Evolutionary conservation across 2,797 vertebrate species (phyloP).

Genomic region (Emydoidea blandingii): DNA sequence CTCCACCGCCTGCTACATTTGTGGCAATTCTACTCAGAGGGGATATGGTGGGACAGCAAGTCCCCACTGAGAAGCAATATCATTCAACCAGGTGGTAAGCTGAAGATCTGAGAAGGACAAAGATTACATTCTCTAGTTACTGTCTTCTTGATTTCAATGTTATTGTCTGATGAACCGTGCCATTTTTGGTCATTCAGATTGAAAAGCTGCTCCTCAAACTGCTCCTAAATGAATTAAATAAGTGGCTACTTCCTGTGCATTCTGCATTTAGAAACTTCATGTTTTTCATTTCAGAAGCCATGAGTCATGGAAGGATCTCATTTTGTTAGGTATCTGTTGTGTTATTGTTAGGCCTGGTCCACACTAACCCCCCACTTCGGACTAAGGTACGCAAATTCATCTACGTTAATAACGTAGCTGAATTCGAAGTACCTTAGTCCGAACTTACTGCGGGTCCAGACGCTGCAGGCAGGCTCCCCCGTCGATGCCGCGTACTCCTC

Average conservation of each 20-base stretch:
- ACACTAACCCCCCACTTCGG: too few species aligned
- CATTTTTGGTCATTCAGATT: slow-evolving; percentile 69
- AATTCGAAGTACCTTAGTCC: too few species aligned
- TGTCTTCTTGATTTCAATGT: slow-evolving; percentile 73
- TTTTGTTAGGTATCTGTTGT: not conserved
- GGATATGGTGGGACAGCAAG: slow-evolving; percentile 52
- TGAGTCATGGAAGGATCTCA: not conserved
- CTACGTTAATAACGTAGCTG: too few species aligned
- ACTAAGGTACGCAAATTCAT: too few species aligned
- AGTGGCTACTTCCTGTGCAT: slow-evolving; percentile 49
- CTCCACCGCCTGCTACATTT: slow-evolving; percentile 23
- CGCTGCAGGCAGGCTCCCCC: too few species aligned
- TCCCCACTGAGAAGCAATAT: slow-evolving; percentile 65
- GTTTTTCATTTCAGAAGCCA: slow-evolving; percentile 49
- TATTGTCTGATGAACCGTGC: slow-evolving; percentile 74
- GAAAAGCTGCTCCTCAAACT: slow-evolving; percentile 57
- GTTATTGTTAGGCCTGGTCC: too few species aligned
- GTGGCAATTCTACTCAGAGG: slow-evolving; percentile 50
- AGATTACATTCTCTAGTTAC: slow-evolving; percentile 72
- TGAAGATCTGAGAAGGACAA: slow-evolving; percentile 64
- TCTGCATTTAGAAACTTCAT: slow-evolving; percentile 46
- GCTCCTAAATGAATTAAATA: slow-evolving; percentile 61
- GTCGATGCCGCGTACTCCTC: too few species aligned
- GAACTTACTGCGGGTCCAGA: too few species aligned
- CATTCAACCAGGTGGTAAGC: slow-evolving; percentile 71